These are phyloP conservation scores for Lithophane socia DNA, from an alignment of 2,888 invertebrate species.

Conservation along the genomic window DNA sequence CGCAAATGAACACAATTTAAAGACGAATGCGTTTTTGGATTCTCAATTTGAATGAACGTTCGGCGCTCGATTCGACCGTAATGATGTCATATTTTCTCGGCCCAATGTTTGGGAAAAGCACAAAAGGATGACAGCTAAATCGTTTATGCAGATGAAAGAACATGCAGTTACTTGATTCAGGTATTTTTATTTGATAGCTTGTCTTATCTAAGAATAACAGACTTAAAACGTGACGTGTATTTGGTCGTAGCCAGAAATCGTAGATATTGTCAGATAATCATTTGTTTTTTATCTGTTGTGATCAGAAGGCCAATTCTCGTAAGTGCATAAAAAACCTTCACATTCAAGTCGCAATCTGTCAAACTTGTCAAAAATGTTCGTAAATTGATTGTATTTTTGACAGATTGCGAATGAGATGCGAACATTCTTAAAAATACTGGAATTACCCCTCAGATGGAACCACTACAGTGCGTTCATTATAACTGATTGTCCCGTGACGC, in stretches of 20 bases:
- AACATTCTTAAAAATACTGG: no score
- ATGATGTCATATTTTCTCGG: conserved; percentile 80
- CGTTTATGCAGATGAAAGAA: conserved; percentile 40
- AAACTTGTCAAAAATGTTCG: no score
- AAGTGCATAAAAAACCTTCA: no score
- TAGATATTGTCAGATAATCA: no score
- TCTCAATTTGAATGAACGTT: conserved; percentile 84
- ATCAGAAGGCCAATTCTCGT: no score
- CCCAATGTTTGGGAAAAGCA: conserved; percentile 52
- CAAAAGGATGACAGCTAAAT: conserved; percentile 42
- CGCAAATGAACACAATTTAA: conserved; percentile 89
- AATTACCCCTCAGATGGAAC: no score
- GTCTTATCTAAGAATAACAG: background rate
- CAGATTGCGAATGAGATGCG: no score
- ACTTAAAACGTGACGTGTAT: background rate
- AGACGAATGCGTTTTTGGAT: conserved; percentile 85
- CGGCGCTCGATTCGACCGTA: conserved; percentile 79
- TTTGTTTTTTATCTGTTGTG: no score
- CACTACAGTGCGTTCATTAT: no score
- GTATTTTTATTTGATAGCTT: conserved; percentile 16
- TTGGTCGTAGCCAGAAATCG: background rate
- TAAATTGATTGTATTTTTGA: no score
- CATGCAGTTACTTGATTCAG: background rate
- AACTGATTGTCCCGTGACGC: no score
- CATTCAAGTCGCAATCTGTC: no score